Evolutionary conservation across 2,888 invertebrate genomes (phyloP), one percentile per base, ranked within the genome.

Genomic region (Brachyopa scutellaris): DNA sequence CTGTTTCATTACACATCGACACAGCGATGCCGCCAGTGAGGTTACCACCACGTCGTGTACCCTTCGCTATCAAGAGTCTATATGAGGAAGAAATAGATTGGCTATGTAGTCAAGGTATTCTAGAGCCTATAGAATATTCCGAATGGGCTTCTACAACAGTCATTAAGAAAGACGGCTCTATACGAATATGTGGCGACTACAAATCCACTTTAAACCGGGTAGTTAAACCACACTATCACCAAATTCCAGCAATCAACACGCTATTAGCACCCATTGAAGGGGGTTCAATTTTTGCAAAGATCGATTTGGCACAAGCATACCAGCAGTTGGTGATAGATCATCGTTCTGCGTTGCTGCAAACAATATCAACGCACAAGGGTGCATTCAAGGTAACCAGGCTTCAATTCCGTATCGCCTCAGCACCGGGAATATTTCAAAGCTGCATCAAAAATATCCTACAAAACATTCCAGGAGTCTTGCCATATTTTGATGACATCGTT

Each of bases 321-420:
- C 86, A 87, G 61, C 88, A 90, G 83, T 59, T 87, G n/a, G 40
- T 61, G 7, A 83, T 88, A 4, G 87, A 88, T 66, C 85, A 88
- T 17, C 83, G 86, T 67, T 85, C 88, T 2, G 85, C 88, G 23
- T 79, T 86, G 21, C 77, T 86, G 3, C 86, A 85, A n/a, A 88
- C 88, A 0, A 87, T 88, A 9, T 85, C 85, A 19, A 89, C 88
- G 0, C 88, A 88, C 55, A 86, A 85, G 55, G 89, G 88, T 0
- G 80, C 87, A 4, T 89, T 87, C 61, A 62, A 67, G 19, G 85
- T 85, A 15, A 85, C 67, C 7, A 72, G 88, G 86, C 1, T 69
- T 87, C 86, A 85, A 64, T 86, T 86, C 64, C 85, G 87, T 3
- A 79, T 86, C 13, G 80, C 59, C 1, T 70, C 82, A 69, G 83